Base-by-base conservation (phyloP, 2,797 vertebrate genomes). In the Dryobates pubescens region DNA sequence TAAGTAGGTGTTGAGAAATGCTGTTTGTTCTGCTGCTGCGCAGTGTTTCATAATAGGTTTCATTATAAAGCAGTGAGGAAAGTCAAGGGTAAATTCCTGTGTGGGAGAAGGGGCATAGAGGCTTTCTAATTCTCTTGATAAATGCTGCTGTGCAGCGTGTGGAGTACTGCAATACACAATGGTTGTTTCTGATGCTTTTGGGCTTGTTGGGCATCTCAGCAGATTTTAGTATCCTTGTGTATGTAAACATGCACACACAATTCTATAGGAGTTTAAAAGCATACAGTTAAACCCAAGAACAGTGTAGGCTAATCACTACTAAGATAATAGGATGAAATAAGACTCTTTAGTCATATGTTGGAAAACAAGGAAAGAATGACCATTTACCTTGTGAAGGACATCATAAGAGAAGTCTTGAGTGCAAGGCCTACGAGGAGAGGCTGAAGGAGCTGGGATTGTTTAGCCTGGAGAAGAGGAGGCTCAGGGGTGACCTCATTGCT, bases 1-100 rank as follows among this genome's bases (percentile, higher is more conserved):
- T 92, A 96, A 82, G 92, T 96, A 95, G 90, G 74, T 94, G 88
- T 91, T 88, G 80, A 95, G 83, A 96, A 96, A 96, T 96, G 90
- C 67, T 73, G 45, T 74, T 86, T 54, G 68, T 92, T 95, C 90
- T 92, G 65, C 90, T 92, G 74, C 91, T 94, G 75, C 91, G 81
- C 54, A 65, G 68, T 64, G 68, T 88, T 95, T 88, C 49, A 88
- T 96, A 95, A 93, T 94, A 82, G 94, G 32, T 92, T 91, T 86
- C 95, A 84, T 95, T 95, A 94, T 94, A 90, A 93, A 89, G 61
- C 65, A 71, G 27, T 77, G 94, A 92, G 75, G 83, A 90, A 74
- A 86, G 65, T 92, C 85, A 86, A 79, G 91, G 81, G 85, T 93
- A 74, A 88, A 91, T 94, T 94, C 89, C 45, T 92, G 78, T 92